A percentile compares a stretch with the other conserved stretches of the same genome.
These are phyloP conservation scores for Heteropelma amictum DNA, from an alignment of 2,888 invertebrate genomes.

Conservation along the genomic window DNA sequence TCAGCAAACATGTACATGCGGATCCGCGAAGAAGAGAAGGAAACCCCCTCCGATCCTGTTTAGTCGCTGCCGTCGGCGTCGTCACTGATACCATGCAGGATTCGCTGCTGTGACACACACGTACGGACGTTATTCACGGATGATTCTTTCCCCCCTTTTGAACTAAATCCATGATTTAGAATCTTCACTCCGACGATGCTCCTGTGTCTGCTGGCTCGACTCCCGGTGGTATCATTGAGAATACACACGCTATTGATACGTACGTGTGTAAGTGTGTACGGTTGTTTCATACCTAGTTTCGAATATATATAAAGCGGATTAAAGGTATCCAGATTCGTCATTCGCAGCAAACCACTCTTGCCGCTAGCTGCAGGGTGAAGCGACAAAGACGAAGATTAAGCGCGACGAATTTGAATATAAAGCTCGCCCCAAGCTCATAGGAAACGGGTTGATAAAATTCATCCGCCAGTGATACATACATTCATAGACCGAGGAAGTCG, in stretches of 20 bases:
- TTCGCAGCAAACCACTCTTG: slow-evolving; percentile 73
- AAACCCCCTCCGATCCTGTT: slow-evolving; percentile 1
- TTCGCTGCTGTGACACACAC: slow-evolving; percentile 70
- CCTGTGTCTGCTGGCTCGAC: slow-evolving; percentile 31
- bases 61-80: slow-evolving; percentile 33
- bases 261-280: slow-evolving; percentile 7
- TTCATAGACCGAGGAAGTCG: neutral
- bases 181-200: slow-evolving; percentile 63
- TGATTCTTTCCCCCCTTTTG: slow-evolving; percentile 74
- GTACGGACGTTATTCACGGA: slow-evolving; percentile 72
- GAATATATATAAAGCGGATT: slow-evolving; percentile 77
- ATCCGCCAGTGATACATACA: neutral
- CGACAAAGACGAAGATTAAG: slow-evolving; percentile 50
- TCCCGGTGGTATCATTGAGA: slow-evolving; percentile 31
- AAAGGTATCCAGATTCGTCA: slow-evolving; percentile 72
- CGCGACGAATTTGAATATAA: slow-evolving; percentile 49
- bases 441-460: slow-evolving; percentile 48
- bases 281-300: slow-evolving; percentile 30
- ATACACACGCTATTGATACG: neutral
- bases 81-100: slow-evolving; percentile 54
- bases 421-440: slow-evolving; percentile 43
- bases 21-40: slow-evolving; percentile 13
- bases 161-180: slow-evolving; percentile 77
- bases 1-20: neutral
- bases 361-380: slow-evolving; percentile 64